Base-by-base conservation (phyloP, 2,888 invertebrate species). In the Tinea trinotella region DNA sequence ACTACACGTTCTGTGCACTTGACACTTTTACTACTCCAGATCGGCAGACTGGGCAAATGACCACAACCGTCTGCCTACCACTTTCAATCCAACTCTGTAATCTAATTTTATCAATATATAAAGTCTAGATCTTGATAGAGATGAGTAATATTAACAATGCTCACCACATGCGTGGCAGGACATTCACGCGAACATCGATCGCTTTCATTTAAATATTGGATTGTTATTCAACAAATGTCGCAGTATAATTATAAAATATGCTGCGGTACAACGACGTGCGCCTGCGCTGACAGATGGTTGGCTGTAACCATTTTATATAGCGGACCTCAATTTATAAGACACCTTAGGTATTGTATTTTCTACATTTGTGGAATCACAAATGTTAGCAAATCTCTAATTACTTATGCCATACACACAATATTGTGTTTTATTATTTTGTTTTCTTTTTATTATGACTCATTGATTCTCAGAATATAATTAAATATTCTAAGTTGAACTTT, bases 221-320 rank as follows among this genome's bases (percentile, higher is more conserved):
- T 76, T 74, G 67, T 63, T 66, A 79, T 80, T 76, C 78, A 68
- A 68, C 58, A 69, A 71, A 68, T 70, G 73, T 65, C 59, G 58
- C 62, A 59, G 68, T 75, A 73, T 78, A 79, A 80, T 77, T 80
- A 76, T 76, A 80, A 81, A 74, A 76, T 74, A 74, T 74, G 66
- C 69, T 67, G 63, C 65, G 13, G 22, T 40, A 24, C 7, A 50
- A 46, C 46, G 24, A 54, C 64, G 61, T 64, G 62, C 64, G 63
- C 64, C 62, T 58, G 56, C 61, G 34, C 65, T 76, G 74, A 81
- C 76, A 76, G 77, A 83, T 82, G 79, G 71, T 67, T 64, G 61
- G 64, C 64, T 64, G 63, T 61, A 65, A 65, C 68, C 67, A 71
- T 71, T 71, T 70, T 66, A 70, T 66, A 68, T 66, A 65, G 63